These are phyloP conservation scores for Agrilus mali DNA, from an alignment of 2,888 invertebrate species.

Conservation along the genomic window DNA sequence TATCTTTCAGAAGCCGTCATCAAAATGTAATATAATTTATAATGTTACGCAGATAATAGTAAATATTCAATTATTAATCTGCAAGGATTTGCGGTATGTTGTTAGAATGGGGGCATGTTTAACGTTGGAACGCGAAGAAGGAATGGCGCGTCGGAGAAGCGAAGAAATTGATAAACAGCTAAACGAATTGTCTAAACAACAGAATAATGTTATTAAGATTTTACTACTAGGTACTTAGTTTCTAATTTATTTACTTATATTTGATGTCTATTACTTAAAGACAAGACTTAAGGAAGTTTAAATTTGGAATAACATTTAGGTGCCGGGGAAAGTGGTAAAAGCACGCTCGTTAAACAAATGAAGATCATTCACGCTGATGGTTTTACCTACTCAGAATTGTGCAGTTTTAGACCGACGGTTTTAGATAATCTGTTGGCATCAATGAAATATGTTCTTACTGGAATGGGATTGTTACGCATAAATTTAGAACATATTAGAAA, in stretches of 20 bases:
- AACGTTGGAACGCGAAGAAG: conserved; percentile 47
- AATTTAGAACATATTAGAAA: conserved; percentile 47
- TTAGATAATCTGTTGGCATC: conserved; percentile 51
- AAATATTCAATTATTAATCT: background rate
- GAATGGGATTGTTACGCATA: conserved; percentile 50
- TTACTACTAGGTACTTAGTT: conserved; percentile 40
- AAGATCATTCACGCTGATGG: conserved; percentile 57
- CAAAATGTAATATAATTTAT: background rate
- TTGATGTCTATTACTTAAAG: too few relatives aligned
- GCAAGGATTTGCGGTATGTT: conserved; percentile 20
- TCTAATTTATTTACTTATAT: background rate
- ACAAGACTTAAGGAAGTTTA: conserved; percentile 7
- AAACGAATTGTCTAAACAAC: conserved; percentile 43
- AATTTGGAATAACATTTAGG: conserved; percentile 29
- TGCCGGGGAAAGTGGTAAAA: conserved; percentile 55
- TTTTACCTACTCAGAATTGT: conserved; percentile 45
- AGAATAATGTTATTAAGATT: conserved; percentile 49
- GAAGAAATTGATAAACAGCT: conserved; percentile 48
- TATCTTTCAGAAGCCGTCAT: background rate
- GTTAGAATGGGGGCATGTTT: conserved; percentile 47
- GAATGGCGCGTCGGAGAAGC: conserved; percentile 43
- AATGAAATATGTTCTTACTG: conserved; percentile 54
- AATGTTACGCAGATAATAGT: background rate
- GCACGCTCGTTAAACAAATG: conserved; percentile 56
- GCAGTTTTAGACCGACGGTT: conserved; percentile 49